Percentiles rank a stretch among this genome's conserved stretches.
Conservation (phyloP, 2,113 vertebrate genomes). For the Ailuropoda melanoleuca region DNA sequence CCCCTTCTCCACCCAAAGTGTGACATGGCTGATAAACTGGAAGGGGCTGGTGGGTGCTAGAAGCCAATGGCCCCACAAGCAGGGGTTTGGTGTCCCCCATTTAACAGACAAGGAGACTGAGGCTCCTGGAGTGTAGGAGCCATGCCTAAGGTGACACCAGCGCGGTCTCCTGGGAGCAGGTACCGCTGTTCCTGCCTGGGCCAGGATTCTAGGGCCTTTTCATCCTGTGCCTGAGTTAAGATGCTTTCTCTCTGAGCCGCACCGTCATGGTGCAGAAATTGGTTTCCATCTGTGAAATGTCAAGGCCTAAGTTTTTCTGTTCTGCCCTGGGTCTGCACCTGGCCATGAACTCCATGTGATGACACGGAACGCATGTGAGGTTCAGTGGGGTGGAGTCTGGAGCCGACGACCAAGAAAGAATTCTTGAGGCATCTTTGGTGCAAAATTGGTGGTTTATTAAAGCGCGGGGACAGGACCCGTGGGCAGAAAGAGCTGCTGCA, state of each 20-base stretch:
- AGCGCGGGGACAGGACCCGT: too few species aligned
- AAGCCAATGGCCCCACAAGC: not conserved
- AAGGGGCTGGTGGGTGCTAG: too few species aligned
- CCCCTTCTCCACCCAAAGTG: too few species aligned
- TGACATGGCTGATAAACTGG: not conserved
- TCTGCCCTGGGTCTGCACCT: not conserved
- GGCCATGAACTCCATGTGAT: not conserved
- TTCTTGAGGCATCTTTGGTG: too few species aligned
- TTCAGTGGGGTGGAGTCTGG: too few species aligned
- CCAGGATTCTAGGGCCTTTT: not conserved
- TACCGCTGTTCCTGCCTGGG: accelerated
- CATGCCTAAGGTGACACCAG: accelerated
- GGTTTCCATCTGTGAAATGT: constrained; percentile 35
- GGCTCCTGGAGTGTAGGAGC: not conserved
- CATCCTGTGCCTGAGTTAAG: not conserved
- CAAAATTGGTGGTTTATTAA: too few species aligned
- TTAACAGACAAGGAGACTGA: not conserved
- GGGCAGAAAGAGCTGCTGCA: too few species aligned
- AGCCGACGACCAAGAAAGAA: too few species aligned
- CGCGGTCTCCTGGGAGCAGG: accelerated
- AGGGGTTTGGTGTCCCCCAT: not conserved
- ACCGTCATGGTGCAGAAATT: not conserved
- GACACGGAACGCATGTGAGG: too few species aligned
- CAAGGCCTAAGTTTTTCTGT: constrained; percentile 17
- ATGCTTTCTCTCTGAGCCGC: not conserved